Evolutionary conservation across 2,113 vertebrate species (phyloP).

Genomic region (Megaleporinus macrocephalus): DNA sequence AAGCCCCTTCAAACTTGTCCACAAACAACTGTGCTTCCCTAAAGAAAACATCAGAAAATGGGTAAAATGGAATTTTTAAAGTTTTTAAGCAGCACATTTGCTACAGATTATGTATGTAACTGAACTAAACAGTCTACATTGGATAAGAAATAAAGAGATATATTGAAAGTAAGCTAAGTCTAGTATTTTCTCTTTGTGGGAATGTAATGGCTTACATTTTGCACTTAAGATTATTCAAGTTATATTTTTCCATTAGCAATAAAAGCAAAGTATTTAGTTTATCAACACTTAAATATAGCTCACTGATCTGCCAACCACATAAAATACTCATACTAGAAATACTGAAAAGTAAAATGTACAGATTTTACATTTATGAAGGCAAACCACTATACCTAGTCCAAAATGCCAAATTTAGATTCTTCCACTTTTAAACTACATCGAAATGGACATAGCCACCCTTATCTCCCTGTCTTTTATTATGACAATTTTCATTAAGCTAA

Average conservation of each 20-base stretch:
- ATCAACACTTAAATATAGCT: background rate
- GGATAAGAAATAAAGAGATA: background rate
- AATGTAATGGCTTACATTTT: background rate
- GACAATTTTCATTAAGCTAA: too few species aligned
- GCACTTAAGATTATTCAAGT: too few species aligned
- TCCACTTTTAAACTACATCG: too few species aligned
- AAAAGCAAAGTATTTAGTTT: background rate
- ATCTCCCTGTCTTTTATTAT: too few species aligned
- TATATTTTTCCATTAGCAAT: background rate
- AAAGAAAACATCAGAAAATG: slow-evolving; percentile 34
- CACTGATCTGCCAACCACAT: background rate
- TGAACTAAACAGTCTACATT: background rate
- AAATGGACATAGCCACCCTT: too few species aligned
- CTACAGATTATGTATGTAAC: background rate
- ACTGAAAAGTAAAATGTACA: background rate
- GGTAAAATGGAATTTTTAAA: background rate
- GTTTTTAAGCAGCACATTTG: too few species aligned
- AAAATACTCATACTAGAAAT: background rate
- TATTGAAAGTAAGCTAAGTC: background rate
- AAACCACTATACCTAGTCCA: too few species aligned
- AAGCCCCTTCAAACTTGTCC: slow-evolving; percentile 95
- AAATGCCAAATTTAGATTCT: too few species aligned
- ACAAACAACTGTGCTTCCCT: slow-evolving; percentile 95
- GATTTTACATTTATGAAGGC: background rate
- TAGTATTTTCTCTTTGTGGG: background rate